A percentile compares a stretch with the other conserved stretches of the same genome.
Evolutionary conservation across 1,140 invertebrate genomes (phyloP).

Genomic region (Cyrtorhinus lividipennis): DNA sequence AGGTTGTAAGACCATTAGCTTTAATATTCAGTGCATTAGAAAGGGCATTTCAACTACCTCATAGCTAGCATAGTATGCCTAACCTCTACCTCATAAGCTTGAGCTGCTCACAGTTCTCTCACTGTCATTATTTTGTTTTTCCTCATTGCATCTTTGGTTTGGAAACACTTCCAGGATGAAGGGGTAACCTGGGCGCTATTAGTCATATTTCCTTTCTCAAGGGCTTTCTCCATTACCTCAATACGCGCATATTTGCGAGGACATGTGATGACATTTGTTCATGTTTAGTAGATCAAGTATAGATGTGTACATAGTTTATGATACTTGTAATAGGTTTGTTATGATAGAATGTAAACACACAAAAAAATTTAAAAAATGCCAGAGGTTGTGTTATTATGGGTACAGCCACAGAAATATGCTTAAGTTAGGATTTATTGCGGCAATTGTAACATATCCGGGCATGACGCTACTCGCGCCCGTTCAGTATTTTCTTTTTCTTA

Average conservation of each 20-base stretch:
- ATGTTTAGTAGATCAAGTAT: conserved; percentile 11
- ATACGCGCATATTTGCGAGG: background rate
- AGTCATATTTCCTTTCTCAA: conserved; percentile 8
- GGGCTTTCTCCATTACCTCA: conserved; percentile 18
- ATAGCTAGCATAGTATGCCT: background rate
- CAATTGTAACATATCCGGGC: conserved; percentile 13
- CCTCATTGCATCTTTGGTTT: background rate
- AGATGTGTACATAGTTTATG: conserved; percentile 14
- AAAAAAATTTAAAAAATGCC: conserved; percentile 7
- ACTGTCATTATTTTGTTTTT: background rate
- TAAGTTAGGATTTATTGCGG: conserved; percentile 11
- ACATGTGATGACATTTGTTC: conserved; percentile 13
- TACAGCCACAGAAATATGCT: conserved; percentile 18
- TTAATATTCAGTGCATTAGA: background rate
- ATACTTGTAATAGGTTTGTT: conserved; percentile 17
- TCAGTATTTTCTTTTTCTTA: background rate
- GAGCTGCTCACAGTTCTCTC: background rate
- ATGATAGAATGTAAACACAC: conserved; percentile 6
- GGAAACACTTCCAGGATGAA: background rate
- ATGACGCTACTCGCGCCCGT: background rate
- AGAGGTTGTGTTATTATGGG: conserved; percentile 21
- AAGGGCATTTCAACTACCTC: conserved; percentile 2
- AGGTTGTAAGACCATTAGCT: background rate
- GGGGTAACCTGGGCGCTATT: background rate
- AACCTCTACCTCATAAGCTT: background rate